Evolutionary conservation across 2,797 vertebrate genomes (phyloP), one percentile per base, ranked within the genome.

Genomic region (Poecilia wingei): DNA sequence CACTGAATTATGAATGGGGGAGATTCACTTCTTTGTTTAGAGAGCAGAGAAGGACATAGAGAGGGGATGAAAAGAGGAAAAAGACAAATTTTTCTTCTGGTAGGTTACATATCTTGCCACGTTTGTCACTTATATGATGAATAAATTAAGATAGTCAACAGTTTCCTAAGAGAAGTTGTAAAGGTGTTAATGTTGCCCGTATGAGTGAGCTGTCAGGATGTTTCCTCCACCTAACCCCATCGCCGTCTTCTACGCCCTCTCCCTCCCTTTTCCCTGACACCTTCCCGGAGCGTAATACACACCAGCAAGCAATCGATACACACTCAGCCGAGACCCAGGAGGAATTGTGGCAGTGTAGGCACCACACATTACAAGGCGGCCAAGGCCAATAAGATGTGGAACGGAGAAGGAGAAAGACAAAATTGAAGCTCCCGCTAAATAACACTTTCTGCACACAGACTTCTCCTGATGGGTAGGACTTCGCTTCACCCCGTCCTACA

Each of bases 311-410:
- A 92, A 95, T 95, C 94, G 86, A 95, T 95, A 93, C 87, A 74
- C 81, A 93, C 92, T 95, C 93, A 94, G 91, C 88, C 87, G 46
- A 92, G 89, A 94, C 93, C 91, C 90, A 86, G 86, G 90, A 95
- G 91, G 94, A 95, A 92, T 95, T 95, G 95, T 96, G 95, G 94
- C 94, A 95, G 94, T 88, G 89, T 79, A 94, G 93, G 92, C 93
- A 90, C 87, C 91, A 87, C 91, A 92, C 93, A 93, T 95, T 94
- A 95, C 92, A 91, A 91, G 91, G 87, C 88, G 92, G 94, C 91
- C 94, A 93, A 92, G 91, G 93, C 94, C 93, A 94, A 93, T 95
- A 91, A 93, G 88, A 85, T 89, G 89, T 75, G 79, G 83, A 85
- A 78, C 82, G 85, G 79, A 88, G 88, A 86, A 85, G 82, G 76